Evolutionary conservation across 2,113 vertebrate species (phyloP).

Genomic region (Propithecus coquereli): DNA sequence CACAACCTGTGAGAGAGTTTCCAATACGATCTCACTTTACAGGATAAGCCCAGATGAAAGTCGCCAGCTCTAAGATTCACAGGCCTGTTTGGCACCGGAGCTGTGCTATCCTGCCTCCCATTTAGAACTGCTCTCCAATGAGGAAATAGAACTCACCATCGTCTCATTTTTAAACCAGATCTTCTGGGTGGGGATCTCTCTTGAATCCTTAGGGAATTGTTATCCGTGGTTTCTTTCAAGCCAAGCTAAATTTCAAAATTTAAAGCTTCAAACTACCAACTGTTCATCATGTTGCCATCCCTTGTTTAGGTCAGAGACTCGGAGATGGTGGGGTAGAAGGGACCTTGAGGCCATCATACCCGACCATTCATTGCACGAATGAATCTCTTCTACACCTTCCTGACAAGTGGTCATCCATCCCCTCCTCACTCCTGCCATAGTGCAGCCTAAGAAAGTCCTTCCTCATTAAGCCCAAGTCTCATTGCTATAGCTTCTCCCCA

Average conservation of each 20-base stretch:
- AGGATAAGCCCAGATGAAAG: background rate
- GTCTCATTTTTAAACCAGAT: background rate
- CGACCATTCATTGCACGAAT: background rate
- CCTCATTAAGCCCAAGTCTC: background rate
- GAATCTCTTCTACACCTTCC: background rate
- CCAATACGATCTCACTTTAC: background rate
- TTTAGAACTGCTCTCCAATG: background rate
- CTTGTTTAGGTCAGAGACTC: background rate
- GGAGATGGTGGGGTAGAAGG: background rate
- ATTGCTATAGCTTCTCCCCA: background rate
- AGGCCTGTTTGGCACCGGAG: background rate
- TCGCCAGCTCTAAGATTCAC: background rate
- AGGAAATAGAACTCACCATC: background rate
- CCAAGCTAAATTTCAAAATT: background rate
- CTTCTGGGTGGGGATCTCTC: background rate
- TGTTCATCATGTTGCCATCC: background rate
- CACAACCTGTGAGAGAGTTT: too few species aligned
- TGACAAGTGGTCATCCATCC: background rate
- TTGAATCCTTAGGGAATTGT: background rate
- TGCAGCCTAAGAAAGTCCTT: background rate
- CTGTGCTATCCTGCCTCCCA: background rate
- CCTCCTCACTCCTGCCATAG: background rate
- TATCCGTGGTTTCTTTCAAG: background rate
- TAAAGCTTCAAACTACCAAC: background rate
- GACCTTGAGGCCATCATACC: background rate